Percentiles rank a stretch among this genome's conserved stretches.
These are phyloP conservation scores for Nomada goodeniana DNA, from an alignment of 2,888 invertebrate species.

Conservation along the genomic window DNA sequence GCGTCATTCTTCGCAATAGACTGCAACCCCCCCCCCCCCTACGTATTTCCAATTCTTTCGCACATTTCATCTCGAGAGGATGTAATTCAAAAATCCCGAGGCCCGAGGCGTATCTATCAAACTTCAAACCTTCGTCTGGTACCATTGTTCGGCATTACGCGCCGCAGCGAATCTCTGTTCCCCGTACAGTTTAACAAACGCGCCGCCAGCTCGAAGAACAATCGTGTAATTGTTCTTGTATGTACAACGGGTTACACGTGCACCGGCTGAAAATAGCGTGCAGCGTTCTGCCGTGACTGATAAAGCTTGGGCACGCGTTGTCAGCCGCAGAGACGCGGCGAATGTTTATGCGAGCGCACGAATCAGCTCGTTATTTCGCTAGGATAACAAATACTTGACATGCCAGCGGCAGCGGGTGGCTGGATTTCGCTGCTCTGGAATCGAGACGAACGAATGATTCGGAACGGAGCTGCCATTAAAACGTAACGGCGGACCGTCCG, in stretches of 20 bases:
- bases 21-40: too few species aligned
- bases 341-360: conserved; percentile 41
- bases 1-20: too few species aligned
- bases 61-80: too few species aligned
- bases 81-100: too few species aligned
- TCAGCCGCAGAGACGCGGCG: conserved; percentile 50
- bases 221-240: conserved; percentile 14
- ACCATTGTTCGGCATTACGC: neutral
- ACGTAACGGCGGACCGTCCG: conserved; percentile 33
- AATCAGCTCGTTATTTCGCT: conserved; percentile 55
- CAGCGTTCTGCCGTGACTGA: conserved; percentile 8
- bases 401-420: conserved; percentile 39
- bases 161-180: neutral
- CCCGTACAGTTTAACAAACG: conserved; percentile 3
- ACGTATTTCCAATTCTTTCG: too few species aligned
- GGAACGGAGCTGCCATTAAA: conserved; percentile 37
- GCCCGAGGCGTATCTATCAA: neutral
- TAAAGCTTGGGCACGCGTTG: conserved; percentile 45
- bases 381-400: conserved; percentile 65
- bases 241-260: conserved; percentile 15
- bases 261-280: conserved; percentile 7
- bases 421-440: conserved; percentile 38
- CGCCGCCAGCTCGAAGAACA: neutral
- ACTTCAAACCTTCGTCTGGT: neutral
- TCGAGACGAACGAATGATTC: conserved; percentile 54